Conservation (phyloP, 2,797 vertebrate genomes). For the Mastacembelus armatus region DNA sequence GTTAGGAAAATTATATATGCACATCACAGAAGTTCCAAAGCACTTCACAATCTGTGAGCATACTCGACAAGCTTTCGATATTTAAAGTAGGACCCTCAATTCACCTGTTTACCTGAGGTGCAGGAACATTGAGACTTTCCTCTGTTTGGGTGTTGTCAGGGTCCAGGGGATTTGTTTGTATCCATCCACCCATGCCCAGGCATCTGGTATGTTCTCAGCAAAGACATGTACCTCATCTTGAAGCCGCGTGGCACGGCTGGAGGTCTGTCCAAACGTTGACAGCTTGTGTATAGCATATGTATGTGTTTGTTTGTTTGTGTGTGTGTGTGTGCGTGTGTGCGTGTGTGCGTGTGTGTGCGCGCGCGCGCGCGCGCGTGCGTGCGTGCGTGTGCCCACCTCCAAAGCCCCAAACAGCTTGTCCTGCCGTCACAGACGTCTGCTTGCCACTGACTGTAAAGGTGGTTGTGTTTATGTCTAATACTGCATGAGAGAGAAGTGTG, state of each 20-base stretch:
- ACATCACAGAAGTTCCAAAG: background rate
- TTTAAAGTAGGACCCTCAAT: no score
- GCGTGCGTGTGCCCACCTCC: constrained; percentile 30
- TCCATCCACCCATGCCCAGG: background rate
- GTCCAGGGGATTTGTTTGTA: constrained; percentile 27
- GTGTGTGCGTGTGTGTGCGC: constrained; percentile 14
- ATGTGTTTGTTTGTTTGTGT: background rate
- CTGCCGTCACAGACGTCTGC: constrained; percentile 62
- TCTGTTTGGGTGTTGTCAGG: constrained; percentile 1
- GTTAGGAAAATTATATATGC: background rate
- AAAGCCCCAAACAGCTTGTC: constrained; percentile 71
- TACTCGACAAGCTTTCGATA: constrained; percentile 11
- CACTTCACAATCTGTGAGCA: no score
- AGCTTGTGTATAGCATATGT: constrained; percentile 32
- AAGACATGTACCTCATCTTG: background rate
- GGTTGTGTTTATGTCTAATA: constrained; percentile 65
- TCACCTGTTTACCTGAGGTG: no score
- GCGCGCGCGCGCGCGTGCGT: no score
- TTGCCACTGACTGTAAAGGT: no score
- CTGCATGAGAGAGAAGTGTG: constrained; percentile 50
- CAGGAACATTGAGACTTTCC: no score
- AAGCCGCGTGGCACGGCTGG: background rate
- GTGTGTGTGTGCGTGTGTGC: constrained; percentile 11
- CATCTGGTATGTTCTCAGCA: constrained; percentile 8
- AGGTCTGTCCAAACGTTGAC: constrained; percentile 22